phyloP scores from a whole-genome alignment of 2,888 invertebrate species.

The Metellina segmentata region DNA sequence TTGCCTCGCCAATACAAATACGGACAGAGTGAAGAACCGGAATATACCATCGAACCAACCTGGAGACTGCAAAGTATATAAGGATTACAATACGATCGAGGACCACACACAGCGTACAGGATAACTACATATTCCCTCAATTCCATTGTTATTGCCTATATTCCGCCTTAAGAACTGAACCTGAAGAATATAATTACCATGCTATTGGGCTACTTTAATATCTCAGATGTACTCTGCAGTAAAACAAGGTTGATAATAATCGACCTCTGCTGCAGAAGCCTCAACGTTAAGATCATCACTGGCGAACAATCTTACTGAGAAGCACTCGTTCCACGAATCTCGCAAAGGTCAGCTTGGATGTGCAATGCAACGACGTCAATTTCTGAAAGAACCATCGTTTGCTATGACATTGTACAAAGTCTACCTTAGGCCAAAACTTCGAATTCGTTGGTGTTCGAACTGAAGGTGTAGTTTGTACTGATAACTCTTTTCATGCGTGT shows the following conservation, averaged over 20 bases:
- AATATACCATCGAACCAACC: background rate
- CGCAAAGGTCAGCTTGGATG: too few species aligned
- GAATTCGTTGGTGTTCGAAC: too few species aligned
- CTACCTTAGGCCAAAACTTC: too few species aligned
- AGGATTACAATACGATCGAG: background rate
- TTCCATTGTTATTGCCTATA: background rate
- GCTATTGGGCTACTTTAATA: background rate
- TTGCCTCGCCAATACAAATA: too few species aligned
- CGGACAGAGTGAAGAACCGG: background rate
- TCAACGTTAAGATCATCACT: background rate
- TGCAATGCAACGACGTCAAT: too few species aligned
- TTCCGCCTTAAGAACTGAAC: constrained; percentile 1
- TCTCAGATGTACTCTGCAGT: background rate
- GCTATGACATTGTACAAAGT: too few species aligned
- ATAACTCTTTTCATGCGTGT: too few species aligned
- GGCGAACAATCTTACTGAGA: too few species aligned
- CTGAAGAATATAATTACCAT: background rate
- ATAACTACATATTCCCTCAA: constrained; percentile 5
- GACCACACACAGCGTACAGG: background rate
- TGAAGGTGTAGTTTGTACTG: too few species aligned
- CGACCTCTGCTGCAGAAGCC: background rate
- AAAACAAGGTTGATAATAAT: constrained; percentile 1
- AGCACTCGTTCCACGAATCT: too few species aligned
- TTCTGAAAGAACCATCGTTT: too few species aligned
- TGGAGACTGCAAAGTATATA: constrained; percentile 7